phyloP scores from a whole-genome alignment of 2,797 vertebrate genomes.

The Bryconaethiops microstoma region DNA sequence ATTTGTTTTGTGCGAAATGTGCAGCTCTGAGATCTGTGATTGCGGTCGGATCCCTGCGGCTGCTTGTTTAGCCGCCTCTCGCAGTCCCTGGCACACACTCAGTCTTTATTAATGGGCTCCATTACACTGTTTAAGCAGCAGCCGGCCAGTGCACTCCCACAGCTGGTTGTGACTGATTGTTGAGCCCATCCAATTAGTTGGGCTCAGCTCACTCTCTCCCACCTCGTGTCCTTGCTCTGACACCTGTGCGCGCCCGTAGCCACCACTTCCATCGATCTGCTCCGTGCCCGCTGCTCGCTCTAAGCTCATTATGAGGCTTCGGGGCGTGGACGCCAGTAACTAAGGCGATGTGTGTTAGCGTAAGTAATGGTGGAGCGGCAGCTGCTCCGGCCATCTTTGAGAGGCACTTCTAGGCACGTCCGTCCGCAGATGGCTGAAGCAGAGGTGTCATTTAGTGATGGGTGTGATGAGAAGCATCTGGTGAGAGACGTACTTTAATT shows the following conservation, averaged over 20 bases:
- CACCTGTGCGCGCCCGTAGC: conserved; percentile 47
- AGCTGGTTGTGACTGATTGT: conserved; percentile 63
- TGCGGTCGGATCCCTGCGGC: conserved; percentile 31
- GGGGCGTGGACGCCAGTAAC: conserved; percentile 6
- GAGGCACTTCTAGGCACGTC: conserved; percentile 5
- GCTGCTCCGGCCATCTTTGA: conserved; percentile 1
- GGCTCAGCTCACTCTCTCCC: conserved; percentile 32
- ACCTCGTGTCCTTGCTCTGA: conserved; percentile 58
- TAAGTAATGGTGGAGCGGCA: background rate
- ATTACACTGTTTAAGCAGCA: conserved; percentile 70
- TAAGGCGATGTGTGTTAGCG: conserved; percentile 9
- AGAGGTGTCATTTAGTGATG: conserved; percentile 21
- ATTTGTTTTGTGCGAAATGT: conserved; percentile 38
- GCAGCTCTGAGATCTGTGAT: conserved; percentile 30
- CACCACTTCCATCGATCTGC: conserved; percentile 43
- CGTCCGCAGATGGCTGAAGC: conserved; percentile 39
- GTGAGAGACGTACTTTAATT: conserved; percentile 44
- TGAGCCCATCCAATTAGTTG: conserved; percentile 60
- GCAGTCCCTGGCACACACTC: conserved; percentile 58
- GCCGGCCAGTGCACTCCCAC: conserved; percentile 58
- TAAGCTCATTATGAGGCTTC: conserved; percentile 46
- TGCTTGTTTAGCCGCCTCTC: conserved; percentile 43
- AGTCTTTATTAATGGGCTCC: conserved; percentile 71
- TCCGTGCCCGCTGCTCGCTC: conserved; percentile 25
- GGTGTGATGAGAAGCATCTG: conserved; percentile 49